Evolutionary conservation across 2,888 invertebrate species (phyloP), one percentile per base, ranked within the genome.

Genomic region (Asteroscopus sphinx): DNA sequence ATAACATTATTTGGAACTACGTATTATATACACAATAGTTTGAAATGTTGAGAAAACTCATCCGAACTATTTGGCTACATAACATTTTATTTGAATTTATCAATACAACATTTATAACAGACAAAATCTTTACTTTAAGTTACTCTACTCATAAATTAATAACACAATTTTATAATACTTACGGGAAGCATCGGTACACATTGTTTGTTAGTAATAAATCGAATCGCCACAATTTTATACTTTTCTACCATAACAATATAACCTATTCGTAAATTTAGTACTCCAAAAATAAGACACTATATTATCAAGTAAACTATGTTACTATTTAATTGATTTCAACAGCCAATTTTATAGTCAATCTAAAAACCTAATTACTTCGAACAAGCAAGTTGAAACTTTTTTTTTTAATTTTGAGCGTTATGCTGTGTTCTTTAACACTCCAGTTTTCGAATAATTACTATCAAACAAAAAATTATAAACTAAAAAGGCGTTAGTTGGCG

Each of bases 81-180:
- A 61, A 66, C 33, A 40, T 28, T 59, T 52, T 46, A 41, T 51
- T 58, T 70, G 55, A 62, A 57, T 77, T 73, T 78, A 76, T 74
- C 79, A 79, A 76, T 80, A 81, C 76, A 79, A 81, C 77, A 77
- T 76, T 73, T 73, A 75, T 80, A 83, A 82, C 73, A 81, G 66
- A 80, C 76, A 79, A 73, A 67, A 53, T 68, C 73, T 76, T 79
- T 71, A 70, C 79, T 81, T 83, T 64, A 81, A 68, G 80, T 86
- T 89, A 91, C 51, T 76, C 87, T 91, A 91, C 69, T 81, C 83
- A 91, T 91, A 92, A 91, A 90, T 91, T 90, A 91, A 87, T 91
- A 91, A 92, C 91, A 91, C 87, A 88, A 86, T 85, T 71, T 73
- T 85, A 65, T 92, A 91, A 92, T 91, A 92, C 91, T 89, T 87